Conservation (phyloP, 2,888 invertebrate species). For the Brachyptera risi region DNA sequence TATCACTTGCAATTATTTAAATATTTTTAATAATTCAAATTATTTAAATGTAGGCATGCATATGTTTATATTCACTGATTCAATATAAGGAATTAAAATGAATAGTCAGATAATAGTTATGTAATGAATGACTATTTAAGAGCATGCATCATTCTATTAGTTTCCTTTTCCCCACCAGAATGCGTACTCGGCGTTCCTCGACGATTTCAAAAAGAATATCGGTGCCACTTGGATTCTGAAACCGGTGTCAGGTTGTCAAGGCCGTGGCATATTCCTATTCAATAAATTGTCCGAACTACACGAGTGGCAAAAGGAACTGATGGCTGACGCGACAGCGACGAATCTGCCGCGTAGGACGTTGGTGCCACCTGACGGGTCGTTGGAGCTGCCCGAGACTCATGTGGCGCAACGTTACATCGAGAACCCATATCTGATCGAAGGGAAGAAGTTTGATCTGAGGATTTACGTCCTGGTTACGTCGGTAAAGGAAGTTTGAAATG, state of each 20-base stretch:
- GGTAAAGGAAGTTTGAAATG: no score
- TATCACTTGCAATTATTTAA: no score
- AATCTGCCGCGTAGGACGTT: not conserved
- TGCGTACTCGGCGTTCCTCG: slow-evolving; percentile 58
- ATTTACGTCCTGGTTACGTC: slow-evolving; percentile 58
- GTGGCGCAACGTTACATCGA: slow-evolving; percentile 57
- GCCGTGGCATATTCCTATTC: slow-evolving; percentile 59
- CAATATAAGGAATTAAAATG: no score
- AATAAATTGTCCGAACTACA: slow-evolving; percentile 44
- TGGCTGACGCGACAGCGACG: slow-evolving; percentile 1
- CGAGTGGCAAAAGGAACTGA: slow-evolving; percentile 41
- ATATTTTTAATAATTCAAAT: no score
- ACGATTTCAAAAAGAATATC: slow-evolving; percentile 53
- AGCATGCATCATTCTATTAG: no score
- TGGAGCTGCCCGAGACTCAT: slow-evolving; percentile 41
- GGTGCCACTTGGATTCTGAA: slow-evolving; percentile 62
- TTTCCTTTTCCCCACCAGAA: slow-evolving; percentile 40
- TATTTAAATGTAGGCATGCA: no score
- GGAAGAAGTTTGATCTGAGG: slow-evolving; percentile 59
- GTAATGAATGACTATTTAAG: no score
- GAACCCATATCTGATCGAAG: slow-evolving; percentile 56
- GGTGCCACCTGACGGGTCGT: no score
- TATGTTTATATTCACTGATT: no score
- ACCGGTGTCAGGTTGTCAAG: slow-evolving; percentile 57
- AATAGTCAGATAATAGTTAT: no score